These are phyloP conservation scores for Carabus problematicus DNA, from an alignment of 2,888 invertebrate genomes.

Conservation along the genomic window DNA sequence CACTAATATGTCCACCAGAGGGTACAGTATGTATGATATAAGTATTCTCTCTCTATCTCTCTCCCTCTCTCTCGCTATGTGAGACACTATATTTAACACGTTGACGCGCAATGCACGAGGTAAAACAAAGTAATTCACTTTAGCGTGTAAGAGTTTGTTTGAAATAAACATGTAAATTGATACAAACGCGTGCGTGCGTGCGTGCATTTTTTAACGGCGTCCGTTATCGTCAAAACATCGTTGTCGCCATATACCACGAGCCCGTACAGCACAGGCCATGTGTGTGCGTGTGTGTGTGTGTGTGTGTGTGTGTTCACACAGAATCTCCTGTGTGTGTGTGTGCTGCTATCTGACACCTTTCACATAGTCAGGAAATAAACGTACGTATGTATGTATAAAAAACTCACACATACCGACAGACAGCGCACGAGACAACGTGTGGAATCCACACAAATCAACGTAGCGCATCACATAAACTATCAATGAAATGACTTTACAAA, in stretches of 20 bases:
- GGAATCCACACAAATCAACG: constrained; percentile 55
- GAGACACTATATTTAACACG: no score
- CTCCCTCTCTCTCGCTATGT: no score
- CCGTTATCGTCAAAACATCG: constrained; percentile 29
- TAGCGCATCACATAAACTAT: constrained; percentile 54
- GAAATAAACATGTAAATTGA: constrained; percentile 34
- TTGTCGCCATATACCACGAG: constrained; percentile 11
- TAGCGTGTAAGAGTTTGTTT: constrained; percentile 23
- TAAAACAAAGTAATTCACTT: constrained; percentile 22
- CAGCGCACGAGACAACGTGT: constrained; percentile 25
- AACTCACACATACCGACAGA: neutral
- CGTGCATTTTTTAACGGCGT: constrained; percentile 15
- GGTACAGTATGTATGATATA: no score
- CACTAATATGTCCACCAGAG: no score
- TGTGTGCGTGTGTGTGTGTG: neutral
- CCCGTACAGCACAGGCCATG: constrained; percentile 3
- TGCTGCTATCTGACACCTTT: constrained; percentile 26
- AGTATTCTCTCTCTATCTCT: no score
- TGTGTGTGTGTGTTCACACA: no score
- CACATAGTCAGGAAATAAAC: no score
- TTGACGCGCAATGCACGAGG: neutral
- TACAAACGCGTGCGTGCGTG: neutral
- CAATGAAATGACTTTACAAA: constrained; percentile 33
- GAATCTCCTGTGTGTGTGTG: no score
- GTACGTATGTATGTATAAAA: no score